Base-by-base conservation (phyloP, 2,888 invertebrate genomes). In the Drosophila diplacantha region DNA sequence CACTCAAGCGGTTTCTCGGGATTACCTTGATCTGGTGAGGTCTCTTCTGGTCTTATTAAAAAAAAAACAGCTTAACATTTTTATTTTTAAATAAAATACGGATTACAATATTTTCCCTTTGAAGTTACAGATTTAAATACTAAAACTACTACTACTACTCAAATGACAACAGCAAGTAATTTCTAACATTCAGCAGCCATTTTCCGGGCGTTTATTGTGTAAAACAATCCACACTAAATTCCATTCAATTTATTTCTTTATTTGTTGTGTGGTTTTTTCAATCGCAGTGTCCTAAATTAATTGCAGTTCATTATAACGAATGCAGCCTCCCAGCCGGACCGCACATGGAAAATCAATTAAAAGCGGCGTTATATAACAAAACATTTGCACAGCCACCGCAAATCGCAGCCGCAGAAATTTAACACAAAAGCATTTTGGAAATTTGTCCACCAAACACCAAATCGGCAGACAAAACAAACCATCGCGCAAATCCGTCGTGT, bases 321-420 rank as follows among this genome's bases (percentile, higher is more conserved):
- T 61, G 46, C 39, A 54, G 38, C 26, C 37, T 22, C 16, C 32
- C 22, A 14, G 8, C 44, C 29, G 31, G 18, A 31, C 49, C 46
- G 41, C 69, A 77, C 75, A 79, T 73, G 68, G 61, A 81, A 83
- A 79, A 83, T 79, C 78, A 79, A 79, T 79, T 79, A 83, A 69
- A 72, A 63, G 43, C 57, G 44, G 41, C 55, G 46, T 52, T 55
- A 64, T 70, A 82, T 66, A 75, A 67, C 78, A 72, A 76, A 77
- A 79, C 79, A 82, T 72, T 74, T 65, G 43, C 50, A 60, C 53
- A 47, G 53, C 53, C 69, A 66, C 78, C 78, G 37, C 83, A 78
- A 79, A 73, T 79, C 73, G 73, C 52, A 39, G 60, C 81, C 81
- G 44, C 80, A 77, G 63, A 64, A 76, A 49, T 55, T 57, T 59